These are phyloP conservation scores for Heteropelma amictum DNA, from an alignment of 2,888 invertebrate genomes.

Conservation along the genomic window DNA sequence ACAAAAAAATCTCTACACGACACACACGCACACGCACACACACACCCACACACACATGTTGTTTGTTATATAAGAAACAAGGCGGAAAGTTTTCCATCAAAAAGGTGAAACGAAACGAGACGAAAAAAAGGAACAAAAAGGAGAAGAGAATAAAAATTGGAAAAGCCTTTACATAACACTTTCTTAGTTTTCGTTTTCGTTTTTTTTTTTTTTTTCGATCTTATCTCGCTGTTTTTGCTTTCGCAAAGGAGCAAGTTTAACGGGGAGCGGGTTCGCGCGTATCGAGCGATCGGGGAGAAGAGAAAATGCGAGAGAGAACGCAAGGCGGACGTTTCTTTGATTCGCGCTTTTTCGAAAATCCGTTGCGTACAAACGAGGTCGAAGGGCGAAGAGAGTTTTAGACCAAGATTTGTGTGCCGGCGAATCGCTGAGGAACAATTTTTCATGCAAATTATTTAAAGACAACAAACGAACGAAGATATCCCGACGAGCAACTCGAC, in stretches of 20 bases:
- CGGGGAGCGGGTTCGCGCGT: not conserved
- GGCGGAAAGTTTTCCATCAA: conserved; percentile 72
- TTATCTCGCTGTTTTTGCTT: conserved; percentile 21
- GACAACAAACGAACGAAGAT: conserved; percentile 17
- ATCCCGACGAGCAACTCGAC: conserved; percentile 8
- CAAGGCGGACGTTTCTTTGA: conserved; percentile 2
- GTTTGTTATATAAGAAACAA: conserved; percentile 74
- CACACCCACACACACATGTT: conserved; percentile 68
- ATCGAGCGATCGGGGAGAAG: not conserved
- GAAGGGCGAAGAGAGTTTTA: conserved; percentile 44
- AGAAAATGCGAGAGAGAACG: not conserved
- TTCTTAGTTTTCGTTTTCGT: conserved; percentile 69
- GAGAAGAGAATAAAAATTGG: conserved; percentile 73
- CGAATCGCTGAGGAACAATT: conserved; percentile 70
- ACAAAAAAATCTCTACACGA: conserved; percentile 40
- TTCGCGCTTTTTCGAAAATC: conserved; percentile 11
- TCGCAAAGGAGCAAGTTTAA: conserved; percentile 46
- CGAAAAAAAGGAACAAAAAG: conserved; percentile 53
- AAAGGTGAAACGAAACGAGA: conserved; percentile 69
- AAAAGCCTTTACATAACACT: conserved; percentile 74
- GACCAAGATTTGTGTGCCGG: conserved; percentile 61
- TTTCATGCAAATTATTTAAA: conserved; percentile 60
- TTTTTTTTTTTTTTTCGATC: conserved; percentile 59
- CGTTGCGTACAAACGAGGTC: not conserved
- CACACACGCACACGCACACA: conserved; percentile 46